These are phyloP conservation scores for Falco biarmicus DNA, from an alignment of 2,797 vertebrate genomes.

Conservation along the genomic window DNA sequence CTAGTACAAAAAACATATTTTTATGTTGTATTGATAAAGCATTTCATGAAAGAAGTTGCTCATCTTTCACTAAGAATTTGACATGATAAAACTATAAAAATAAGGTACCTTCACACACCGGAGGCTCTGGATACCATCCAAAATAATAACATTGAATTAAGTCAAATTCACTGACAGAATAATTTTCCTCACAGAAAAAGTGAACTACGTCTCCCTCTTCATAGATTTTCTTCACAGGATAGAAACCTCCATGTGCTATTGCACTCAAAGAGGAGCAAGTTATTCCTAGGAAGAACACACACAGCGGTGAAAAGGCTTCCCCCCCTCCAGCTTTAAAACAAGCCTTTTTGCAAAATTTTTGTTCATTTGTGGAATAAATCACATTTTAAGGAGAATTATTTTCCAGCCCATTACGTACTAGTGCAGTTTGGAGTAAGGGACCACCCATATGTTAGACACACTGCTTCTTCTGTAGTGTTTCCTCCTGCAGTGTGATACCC, in stretches of 20 bases:
- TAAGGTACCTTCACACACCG: slow-evolving; percentile 79
- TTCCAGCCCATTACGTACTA: slow-evolving; percentile 60
- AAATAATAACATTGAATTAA: slow-evolving; percentile 82
- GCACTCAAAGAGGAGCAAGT: slow-evolving; percentile 62
- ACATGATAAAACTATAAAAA: not conserved
- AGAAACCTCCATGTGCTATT: slow-evolving; percentile 75
- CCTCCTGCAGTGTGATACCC: slow-evolving; percentile 65
- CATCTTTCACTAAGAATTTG: not conserved
- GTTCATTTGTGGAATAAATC: not conserved
- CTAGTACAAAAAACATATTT: not conserved
- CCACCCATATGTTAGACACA: slow-evolving; percentile 68
- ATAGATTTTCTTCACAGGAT: slow-evolving; percentile 75
- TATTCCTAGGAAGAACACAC: slow-evolving; percentile 62
- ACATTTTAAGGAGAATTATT: not conserved
- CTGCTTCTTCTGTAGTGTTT: not conserved
- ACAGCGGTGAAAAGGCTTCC: not conserved
- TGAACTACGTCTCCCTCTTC: slow-evolving; percentile 81
- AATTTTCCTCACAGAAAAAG: slow-evolving; percentile 77
- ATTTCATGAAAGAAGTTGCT: not conserved
- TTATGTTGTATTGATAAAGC: not conserved
- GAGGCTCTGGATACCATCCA: slow-evolving; percentile 80
- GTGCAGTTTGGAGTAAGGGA: slow-evolving; percentile 65
- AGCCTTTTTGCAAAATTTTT: not conserved
- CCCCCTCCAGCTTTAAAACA: not conserved
- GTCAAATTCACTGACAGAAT: slow-evolving; percentile 75